phyloP scores from a whole-genome alignment of 2,113 vertebrate genomes.

The Gnathonemus longibarbis region DNA sequence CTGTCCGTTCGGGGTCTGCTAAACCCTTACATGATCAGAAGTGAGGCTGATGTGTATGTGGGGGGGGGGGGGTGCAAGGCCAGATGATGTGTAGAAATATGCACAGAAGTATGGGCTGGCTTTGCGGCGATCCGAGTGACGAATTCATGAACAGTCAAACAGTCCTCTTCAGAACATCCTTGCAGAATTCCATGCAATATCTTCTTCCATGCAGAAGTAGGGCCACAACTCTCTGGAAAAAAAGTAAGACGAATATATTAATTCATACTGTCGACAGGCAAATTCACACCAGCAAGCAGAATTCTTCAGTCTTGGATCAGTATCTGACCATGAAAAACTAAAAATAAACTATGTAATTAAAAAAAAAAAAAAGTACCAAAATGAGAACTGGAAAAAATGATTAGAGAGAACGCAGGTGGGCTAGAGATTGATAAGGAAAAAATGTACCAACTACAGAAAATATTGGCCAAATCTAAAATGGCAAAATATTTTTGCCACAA shows the following conservation, averaged over 20 bases:
- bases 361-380: neutral
- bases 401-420: neutral
- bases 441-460: neutral
- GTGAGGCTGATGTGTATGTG: conserved; percentile 25
- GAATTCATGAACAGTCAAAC: conserved; percentile 22
- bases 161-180: conserved; percentile 39
- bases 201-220: neutral
- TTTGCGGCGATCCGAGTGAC: conserved; percentile 20
- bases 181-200: conserved; percentile 27
- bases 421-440: neutral
- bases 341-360: neutral
- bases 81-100: conserved; percentile 10
- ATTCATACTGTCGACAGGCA: neutral
- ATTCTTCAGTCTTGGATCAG: neutral
- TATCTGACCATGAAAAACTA: neutral
- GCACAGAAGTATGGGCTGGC: conserved; percentile 18
- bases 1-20: conserved; percentile 48
- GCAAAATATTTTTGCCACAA: neutral
- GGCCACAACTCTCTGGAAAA: conserved; percentile 6
- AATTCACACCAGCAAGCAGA: neutral
- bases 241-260: neutral
- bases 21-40: conserved; percentile 67
- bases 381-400: neutral
- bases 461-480: neutral
- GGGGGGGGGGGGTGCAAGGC: conserved; percentile 11